Base-by-base conservation (phyloP, 2,113 vertebrate species). In the Catharus fuscescens region DNA sequence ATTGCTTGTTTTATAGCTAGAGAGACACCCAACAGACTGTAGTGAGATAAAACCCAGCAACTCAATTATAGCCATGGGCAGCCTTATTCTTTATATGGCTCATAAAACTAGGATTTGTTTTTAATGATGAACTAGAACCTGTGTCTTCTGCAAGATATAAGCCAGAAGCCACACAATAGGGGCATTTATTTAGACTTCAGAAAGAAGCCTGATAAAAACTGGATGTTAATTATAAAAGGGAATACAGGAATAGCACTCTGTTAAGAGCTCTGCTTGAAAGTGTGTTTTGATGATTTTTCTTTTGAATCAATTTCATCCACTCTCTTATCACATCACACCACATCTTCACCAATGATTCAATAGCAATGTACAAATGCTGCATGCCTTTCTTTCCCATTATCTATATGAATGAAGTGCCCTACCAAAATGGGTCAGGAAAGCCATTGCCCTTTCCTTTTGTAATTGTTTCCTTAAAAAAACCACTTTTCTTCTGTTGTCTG, bases 1-100 rank as follows among this genome's bases (percentile, higher is more conserved):
- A 97, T 91, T 93, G 76, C 88, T 97, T 95, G 81, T 90, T 97
- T 97, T 96, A 96, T 94, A 95, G 89, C 78, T 96, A 80, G 62
- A 94, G 80, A 97, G 86, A 93, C 95, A 97, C 85, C 81, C 90
- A 95, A 71, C 86, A 87, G 92, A 88, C 84, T 95, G 65, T 79
- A 95, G 87, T 52, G 64, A 98, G 93, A 93, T 93, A 96, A 97
- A 97, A 96, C 54, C 7, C 80, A 88, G 80, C 88, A 96, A 96
- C 95, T 96, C 96, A 93, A 90, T 97, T 95, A 97, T 92, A 92
- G 78, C 88, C 89, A 95, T 82, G 81, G 95, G 86, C 96, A 92
- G 92, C 80, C 44, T 88, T 96, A 91, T 97, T 95, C 86, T 96
- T 97, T 93, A 86, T 77, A 54, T 80, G 87, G 67, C 85, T 95